Conservation (phyloP, 2,113 vertebrate species). For the Heterocephalus glaber region DNA sequence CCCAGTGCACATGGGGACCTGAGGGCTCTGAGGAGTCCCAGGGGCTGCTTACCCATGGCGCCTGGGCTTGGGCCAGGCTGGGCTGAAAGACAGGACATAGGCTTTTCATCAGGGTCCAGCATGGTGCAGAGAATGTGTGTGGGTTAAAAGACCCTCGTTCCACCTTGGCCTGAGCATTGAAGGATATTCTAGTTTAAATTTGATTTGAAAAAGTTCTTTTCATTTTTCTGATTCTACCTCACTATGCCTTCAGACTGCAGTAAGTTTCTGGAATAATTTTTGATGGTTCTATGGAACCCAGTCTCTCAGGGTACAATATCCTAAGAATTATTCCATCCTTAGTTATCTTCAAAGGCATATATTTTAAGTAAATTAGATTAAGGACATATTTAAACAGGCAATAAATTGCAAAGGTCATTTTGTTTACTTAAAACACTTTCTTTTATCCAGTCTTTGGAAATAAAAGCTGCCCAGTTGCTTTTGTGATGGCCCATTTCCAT, state of each 20-base stretch:
- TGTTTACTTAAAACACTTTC: neutral
- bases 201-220: neutral
- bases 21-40: neutral
- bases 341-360: neutral
- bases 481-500: neutral
- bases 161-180: neutral
- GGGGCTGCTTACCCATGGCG: fast-evolving
- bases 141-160: neutral
- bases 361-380: neutral
- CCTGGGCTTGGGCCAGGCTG: neutral
- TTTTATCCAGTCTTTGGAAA: neutral
- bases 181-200: neutral
- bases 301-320: neutral
- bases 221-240: conserved; percentile 29
- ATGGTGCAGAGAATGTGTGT: neutral
- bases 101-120: neutral
- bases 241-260: neutral
- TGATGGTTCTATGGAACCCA: neutral
- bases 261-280: conserved; percentile 7
- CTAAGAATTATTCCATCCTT: neutral
- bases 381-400: neutral
- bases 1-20: too few species aligned
- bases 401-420: neutral
- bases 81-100: neutral
- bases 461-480: neutral